These are phyloP conservation scores for Hypocryptadius cinnamomeus DNA, from an alignment of 2,113 vertebrate species.

Conservation along the genomic window DNA sequence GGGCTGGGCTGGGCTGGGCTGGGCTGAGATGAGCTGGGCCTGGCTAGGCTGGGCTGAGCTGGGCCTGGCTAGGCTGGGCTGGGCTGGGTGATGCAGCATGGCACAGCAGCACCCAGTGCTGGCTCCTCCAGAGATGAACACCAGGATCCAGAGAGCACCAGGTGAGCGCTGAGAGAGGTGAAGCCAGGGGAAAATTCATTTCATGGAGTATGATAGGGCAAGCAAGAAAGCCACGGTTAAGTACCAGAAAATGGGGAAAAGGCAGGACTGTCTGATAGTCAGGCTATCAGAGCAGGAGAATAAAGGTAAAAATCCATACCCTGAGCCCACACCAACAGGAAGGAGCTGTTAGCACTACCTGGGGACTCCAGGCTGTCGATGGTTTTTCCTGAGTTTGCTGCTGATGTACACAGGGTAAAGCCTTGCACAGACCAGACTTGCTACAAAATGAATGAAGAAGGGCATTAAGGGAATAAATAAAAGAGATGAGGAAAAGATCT, in stretches of 20 bases:
- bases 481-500: neutral
- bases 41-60: rapidly evolving
- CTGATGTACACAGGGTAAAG: neutral
- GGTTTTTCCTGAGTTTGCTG: neutral
- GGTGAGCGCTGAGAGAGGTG: neutral
- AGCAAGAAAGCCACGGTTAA: neutral
- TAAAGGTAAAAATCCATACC: neutral
- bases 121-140: neutral
- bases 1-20: neutral
- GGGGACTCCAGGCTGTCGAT: neutral
- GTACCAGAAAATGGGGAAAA: neutral
- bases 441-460: neutral
- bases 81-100: rapidly evolving
- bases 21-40: rapidly evolving
- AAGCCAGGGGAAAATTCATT: neutral
- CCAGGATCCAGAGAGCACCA: neutral
- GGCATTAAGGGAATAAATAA: neutral
- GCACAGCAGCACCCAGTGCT: neutral
- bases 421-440: neutral
- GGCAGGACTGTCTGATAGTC: neutral
- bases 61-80: neutral
- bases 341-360: neutral
- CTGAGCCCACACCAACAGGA: neutral
- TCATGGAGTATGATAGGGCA: rapidly evolving
- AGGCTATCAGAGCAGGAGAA: neutral